Conservation (phyloP, 1,140 invertebrate species). For the Hetaerina americana region DNA sequence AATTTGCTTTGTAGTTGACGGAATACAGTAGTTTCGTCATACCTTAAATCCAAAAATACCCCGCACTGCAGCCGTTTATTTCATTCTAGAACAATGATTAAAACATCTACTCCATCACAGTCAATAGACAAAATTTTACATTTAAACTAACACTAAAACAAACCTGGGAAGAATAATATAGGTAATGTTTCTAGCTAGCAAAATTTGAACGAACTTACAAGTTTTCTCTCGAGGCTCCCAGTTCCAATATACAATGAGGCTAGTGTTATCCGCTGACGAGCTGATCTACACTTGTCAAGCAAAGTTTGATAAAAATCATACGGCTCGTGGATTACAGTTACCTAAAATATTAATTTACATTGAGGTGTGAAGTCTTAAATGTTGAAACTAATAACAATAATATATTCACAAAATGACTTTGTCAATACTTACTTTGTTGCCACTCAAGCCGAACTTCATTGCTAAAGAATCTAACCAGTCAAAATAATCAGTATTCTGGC, state of each 20-base stretch:
- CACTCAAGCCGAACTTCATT: background rate
- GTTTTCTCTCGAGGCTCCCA: constrained; percentile 63
- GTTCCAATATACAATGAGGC: constrained; percentile 91
- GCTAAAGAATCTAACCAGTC: background rate
- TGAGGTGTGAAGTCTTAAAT: background rate
- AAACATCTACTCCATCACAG: constrained; percentile 12
- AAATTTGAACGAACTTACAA: constrained; percentile 38
- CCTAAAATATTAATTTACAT: too few relatives aligned
- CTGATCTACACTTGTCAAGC: constrained; percentile 50
- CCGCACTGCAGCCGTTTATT: too few relatives aligned
- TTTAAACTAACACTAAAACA: too few relatives aligned
- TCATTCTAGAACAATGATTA: background rate
- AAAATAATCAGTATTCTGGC: background rate
- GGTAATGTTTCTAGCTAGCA: background rate
- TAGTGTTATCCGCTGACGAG: constrained; percentile 67
- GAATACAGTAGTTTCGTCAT: too few relatives aligned
- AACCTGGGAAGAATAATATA: too few relatives aligned
- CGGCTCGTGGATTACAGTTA: constrained; percentile 60
- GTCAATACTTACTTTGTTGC: background rate
- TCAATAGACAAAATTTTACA: too few relatives aligned
- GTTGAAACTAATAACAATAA: background rate
- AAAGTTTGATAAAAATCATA: constrained; percentile 60
- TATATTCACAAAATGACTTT: background rate
- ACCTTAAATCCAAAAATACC: too few relatives aligned
- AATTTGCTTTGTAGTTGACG: too few relatives aligned